Evolutionary conservation across 2,113 vertebrate species (phyloP).

Genomic region (Macaca mulatta): DNA sequence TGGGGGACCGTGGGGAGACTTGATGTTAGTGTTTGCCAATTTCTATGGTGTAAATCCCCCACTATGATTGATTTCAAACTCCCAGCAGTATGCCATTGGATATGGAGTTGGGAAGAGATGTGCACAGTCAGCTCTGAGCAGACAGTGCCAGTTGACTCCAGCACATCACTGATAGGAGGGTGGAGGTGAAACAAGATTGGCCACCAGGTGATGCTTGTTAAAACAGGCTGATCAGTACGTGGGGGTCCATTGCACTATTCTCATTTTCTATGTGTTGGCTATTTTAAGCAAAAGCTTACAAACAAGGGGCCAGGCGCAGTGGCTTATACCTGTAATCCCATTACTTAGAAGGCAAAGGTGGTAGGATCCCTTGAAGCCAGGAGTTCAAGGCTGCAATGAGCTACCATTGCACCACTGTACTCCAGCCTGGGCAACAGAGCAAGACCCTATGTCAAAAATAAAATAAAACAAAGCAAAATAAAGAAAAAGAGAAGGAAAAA

Average conservation of each 20-base stretch:
- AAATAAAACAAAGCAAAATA: not conserved
- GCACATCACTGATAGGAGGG: accelerated
- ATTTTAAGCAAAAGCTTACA: not conserved
- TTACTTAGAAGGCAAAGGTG: too few relatives aligned
- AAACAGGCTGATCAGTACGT: not conserved
- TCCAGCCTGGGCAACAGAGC: too few relatives aligned
- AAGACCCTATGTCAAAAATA: too few relatives aligned
- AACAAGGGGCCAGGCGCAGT: not conserved
- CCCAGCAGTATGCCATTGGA: not conserved
- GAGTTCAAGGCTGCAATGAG: too few relatives aligned
- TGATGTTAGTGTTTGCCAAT: not conserved
- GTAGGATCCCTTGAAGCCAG: too few relatives aligned
- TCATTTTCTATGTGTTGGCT: not conserved
- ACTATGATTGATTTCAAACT: not conserved
- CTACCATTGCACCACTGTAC: too few relatives aligned
- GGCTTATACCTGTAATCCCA: too few relatives aligned
- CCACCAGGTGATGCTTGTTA: not conserved
- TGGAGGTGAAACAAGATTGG: not conserved
- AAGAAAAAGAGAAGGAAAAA: slow-evolving; percentile 57
- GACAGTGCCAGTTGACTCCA: not conserved
- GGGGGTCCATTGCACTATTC: not conserved
- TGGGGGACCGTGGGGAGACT: not conserved
- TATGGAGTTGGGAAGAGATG: not conserved
- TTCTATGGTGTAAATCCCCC: not conserved
- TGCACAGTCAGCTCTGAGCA: not conserved